A percentile compares a stretch with the other conserved stretches of the same genome.
Conservation (phyloP, 2,113 vertebrate species). For the Gallinago jamesoni region DNA sequence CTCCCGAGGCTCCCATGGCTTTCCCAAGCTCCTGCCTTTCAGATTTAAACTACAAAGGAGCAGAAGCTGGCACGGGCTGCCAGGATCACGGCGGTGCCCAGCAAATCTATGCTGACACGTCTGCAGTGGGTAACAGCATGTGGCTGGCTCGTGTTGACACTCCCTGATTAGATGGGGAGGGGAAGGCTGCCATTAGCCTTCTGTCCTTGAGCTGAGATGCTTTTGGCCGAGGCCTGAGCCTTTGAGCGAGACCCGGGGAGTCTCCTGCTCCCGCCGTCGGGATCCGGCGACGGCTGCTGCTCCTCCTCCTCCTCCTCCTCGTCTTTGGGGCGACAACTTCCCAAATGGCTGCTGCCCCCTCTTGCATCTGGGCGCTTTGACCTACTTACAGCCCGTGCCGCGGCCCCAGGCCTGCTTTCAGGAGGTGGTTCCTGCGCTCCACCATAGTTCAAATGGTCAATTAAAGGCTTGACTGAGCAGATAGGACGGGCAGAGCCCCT, state of each 20-base stretch:
- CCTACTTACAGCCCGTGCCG: not conserved
- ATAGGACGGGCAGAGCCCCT: slow-evolving; percentile 43
- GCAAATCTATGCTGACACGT: slow-evolving; percentile 33
- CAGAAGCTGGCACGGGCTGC: slow-evolving; percentile 28
- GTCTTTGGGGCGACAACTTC: not conserved
- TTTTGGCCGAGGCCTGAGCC: not conserved
- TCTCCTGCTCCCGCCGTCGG: rapidly evolving
- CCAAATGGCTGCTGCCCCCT: not conserved
- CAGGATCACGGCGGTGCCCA: not conserved
- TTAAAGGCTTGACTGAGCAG: slow-evolving; percentile 69
- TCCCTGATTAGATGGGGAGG: slow-evolving; percentile 36
- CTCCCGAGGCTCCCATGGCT: rapidly evolving
- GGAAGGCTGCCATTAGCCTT: slow-evolving; percentile 28
- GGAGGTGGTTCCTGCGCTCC: slow-evolving; percentile 7
- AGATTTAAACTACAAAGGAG: not conserved
- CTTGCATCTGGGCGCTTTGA: slow-evolving; percentile 32
- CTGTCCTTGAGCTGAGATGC: not conserved
- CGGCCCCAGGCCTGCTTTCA: slow-evolving; percentile 16
- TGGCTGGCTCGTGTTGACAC: slow-evolving; percentile 1
- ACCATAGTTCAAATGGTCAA: slow-evolving; percentile 54
- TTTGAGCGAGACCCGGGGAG: not conserved
- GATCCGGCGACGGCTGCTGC: rapidly evolving
- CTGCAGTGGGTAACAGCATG: slow-evolving; percentile 26
- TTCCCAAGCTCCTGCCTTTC: not conserved
- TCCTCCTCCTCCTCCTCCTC: not conserved